Evolutionary conservation across 2,888 invertebrate genomes (phyloP).

Genomic region (Tryphoninae sp.): DNA sequence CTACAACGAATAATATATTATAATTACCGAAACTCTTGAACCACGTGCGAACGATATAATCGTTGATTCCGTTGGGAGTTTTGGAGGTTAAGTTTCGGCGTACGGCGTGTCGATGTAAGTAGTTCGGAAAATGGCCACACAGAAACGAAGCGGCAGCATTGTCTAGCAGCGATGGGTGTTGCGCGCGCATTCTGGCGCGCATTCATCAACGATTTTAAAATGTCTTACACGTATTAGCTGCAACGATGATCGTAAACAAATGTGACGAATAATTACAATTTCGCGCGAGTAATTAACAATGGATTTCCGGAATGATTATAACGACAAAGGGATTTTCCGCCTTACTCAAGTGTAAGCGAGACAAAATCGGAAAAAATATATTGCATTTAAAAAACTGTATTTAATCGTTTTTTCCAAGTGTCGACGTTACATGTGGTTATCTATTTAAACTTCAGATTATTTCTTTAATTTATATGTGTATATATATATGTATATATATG

Average conservation of each 20-base stretch:
- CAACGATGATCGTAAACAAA: background rate
- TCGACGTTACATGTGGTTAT: conserved; percentile 66
- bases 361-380: conserved; percentile 41
- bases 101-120: background rate
- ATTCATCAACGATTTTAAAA: background rate
- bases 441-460: conserved; percentile 64
- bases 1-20: conserved; percentile 16
- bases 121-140: too few relatives aligned
- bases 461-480: conserved; percentile 53
- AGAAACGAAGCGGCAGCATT: background rate
- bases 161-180: background rate
- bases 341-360: too few relatives aligned
- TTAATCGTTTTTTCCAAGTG: conserved; percentile 65
- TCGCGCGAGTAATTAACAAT: background rate
- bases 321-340: too few relatives aligned
- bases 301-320: too few relatives aligned
- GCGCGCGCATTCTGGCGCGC: background rate
- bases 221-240: background rate
- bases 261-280: background rate
- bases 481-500: conserved; percentile 37
- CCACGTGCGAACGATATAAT: conserved; percentile 43
- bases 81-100: conserved; percentile 34
- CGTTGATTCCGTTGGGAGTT: conserved; percentile 30
- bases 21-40: conserved; percentile 42
- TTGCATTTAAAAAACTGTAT: conserved; percentile 66